phyloP scores from a whole-genome alignment of 2,113 vertebrate species.

The Merops nubicus region DNA sequence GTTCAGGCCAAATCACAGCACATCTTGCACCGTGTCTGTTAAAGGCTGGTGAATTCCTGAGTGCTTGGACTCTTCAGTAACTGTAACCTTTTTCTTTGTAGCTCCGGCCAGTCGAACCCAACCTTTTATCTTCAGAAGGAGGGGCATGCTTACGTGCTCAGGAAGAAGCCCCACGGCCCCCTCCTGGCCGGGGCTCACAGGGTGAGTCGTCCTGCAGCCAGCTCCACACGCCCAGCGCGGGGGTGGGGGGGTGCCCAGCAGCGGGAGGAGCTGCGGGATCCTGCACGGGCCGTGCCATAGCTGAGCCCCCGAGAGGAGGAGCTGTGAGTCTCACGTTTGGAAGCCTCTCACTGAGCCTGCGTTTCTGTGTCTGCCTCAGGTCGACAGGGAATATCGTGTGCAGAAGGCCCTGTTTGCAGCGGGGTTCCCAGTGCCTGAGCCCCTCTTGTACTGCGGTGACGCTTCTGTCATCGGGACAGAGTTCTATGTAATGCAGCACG shows the following conservation, averaged over 20 bases:
- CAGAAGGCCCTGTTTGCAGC: constrained; percentile 85
- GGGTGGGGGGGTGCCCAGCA: not conserved
- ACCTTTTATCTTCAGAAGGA: constrained; percentile 89
- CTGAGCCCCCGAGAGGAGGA: too few relatives aligned
- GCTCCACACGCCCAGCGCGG: too few relatives aligned
- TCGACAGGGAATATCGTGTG: constrained; percentile 89
- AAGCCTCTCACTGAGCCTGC: not conserved
- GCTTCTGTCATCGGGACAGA: constrained; percentile 87
- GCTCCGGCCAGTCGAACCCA: constrained; percentile 91
- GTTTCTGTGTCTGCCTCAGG: constrained; percentile 67
- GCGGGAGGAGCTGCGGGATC: not conserved
- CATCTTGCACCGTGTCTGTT: not conserved
- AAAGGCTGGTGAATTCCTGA: not conserved
- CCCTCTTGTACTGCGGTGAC: constrained; percentile 85
- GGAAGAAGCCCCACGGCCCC: constrained; percentile 89
- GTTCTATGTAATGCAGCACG: constrained; percentile 93
- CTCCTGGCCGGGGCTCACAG: constrained; percentile 88
- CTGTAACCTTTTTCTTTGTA: constrained; percentile 46
- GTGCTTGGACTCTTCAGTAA: not conserved
- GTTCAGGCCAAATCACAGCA: not conserved
- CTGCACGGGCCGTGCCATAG: too few relatives aligned
- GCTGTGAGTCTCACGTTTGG: too few relatives aligned
- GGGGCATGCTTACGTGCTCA: constrained; percentile 82
- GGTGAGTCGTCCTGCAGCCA: too few relatives aligned
- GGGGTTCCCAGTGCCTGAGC: constrained; percentile 90